Conservation (phyloP, 1,140 invertebrate genomes). For the Drosophila pruinosa region DNA sequence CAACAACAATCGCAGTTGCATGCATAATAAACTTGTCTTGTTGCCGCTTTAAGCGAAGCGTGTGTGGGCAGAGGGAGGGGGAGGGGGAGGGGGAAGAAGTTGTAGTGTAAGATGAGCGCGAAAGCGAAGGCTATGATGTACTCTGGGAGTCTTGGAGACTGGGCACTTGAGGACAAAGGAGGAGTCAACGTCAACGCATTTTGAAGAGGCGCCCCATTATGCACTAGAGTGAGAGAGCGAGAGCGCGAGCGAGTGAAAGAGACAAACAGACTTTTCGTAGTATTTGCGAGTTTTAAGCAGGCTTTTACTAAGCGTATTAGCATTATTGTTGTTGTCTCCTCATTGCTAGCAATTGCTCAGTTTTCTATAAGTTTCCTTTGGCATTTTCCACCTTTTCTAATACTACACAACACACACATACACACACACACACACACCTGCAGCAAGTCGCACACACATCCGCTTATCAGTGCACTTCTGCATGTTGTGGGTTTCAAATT, state of each 20-base stretch:
- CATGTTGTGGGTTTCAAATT: conserved; percentile 26
- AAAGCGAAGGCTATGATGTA: conserved; percentile 2
- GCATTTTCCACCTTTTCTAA: background rate
- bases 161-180: conserved; percentile 48
- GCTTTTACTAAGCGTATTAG: conserved; percentile 54
- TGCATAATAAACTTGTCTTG: conserved; percentile 56
- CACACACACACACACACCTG: background rate
- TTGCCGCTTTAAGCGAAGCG: conserved; percentile 21
- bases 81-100: background rate
- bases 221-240: conserved; percentile 8
- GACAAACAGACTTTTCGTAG: background rate
- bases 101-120: conserved; percentile 5
- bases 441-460: conserved; percentile 4
- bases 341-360: conserved; percentile 41
- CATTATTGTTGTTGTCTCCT: conserved; percentile 29
- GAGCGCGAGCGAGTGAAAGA: background rate
- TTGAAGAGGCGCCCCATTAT: conserved; percentile 47
- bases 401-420: background rate
- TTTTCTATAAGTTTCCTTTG: conserved; percentile 14
- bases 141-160: conserved; percentile 9
- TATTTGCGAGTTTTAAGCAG: conserved; percentile 44
- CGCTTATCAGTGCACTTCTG: conserved; percentile 18
- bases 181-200: conserved; percentile 56
- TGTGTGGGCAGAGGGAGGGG: background rate
- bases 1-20: conserved; percentile 50